A percentile compares a stretch with the other conserved stretches of the same genome.
Evolutionary conservation across 2,888 invertebrate genomes (phyloP).

Genomic region (Drosophila multiciliata): DNA sequence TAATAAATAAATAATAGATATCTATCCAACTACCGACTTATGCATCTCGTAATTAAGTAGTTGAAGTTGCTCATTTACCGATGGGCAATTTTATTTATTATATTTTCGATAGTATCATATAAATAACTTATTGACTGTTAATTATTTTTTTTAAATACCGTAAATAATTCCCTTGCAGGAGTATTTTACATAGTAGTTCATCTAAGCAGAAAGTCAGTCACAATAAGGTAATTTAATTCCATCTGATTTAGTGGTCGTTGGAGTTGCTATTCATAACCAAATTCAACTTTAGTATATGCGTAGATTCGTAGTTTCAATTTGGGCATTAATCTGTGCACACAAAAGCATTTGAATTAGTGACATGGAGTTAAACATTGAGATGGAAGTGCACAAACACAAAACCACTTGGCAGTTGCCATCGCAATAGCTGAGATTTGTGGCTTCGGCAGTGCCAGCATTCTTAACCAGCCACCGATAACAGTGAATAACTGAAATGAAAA

Average conservation of each 20-base stretch:
- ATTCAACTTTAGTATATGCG: neutral
- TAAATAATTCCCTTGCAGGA: too few species aligned
- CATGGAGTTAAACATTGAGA: slow-evolving; percentile 8
- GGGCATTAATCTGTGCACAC: slow-evolving; percentile 1
- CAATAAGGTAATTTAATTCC: neutral
- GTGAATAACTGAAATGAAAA: slow-evolving; percentile 44
- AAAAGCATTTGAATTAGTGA: slow-evolving; percentile 9
- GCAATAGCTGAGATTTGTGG: slow-evolving; percentile 10
- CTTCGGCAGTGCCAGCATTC: slow-evolving; percentile 35
- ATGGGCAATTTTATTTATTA: neutral
- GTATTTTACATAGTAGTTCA: too few species aligned
- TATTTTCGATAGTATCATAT: neutral
- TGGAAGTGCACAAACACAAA: slow-evolving; percentile 12
- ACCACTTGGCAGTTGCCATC: slow-evolving; percentile 15
- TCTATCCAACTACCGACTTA: neutral
- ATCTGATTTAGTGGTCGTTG: neutral
- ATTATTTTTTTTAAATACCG: neutral
- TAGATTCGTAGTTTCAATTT: neutral
- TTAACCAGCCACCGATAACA: slow-evolving; percentile 37
- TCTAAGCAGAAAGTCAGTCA: neutral
- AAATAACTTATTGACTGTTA: neutral
- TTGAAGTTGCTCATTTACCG: neutral
- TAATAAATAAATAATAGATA: neutral
- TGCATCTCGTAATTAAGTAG: neutral
- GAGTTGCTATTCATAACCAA: neutral